Base-by-base conservation (phyloP, 1,140 invertebrate species). In the Metaphire vulgaris region DNA sequence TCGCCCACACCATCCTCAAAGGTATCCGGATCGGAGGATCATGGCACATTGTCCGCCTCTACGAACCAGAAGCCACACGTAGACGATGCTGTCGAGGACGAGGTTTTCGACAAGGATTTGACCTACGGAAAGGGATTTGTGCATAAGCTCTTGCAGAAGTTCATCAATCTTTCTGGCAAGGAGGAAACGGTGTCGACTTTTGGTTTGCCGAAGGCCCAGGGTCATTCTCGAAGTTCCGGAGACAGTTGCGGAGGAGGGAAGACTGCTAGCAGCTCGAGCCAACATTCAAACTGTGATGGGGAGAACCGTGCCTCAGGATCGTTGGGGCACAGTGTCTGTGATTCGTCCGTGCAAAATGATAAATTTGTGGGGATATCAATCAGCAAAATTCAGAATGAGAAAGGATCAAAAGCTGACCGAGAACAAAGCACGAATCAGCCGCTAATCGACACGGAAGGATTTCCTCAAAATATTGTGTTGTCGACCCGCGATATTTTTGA, bases 121-220 rank as follows among this genome's bases (percentile, higher is more conserved):
- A 33, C 33, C 15, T 71, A 71, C 33, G 69, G 69, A n/a, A 71
- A 33, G 32, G 69, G 69, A n/a, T 71, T 71, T 16, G 69, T 71
- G n/a, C 69, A 71, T 31, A 71, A 71, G 15, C 69, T 71, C 26
- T 31, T 71, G 21, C 2, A 32, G 30, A 71, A 31, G 30, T 71
- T 71, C 33, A 30, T 33, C 6, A 71, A 21, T 28, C 69, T 71
- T 28, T n/a, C 69, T 32, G 30, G 33, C 1, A 30, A 71, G 28
- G 69, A 71, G 0, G 69, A 71, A 31, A 26, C 30, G 21, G 41
- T 56, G 41, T 21, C 41, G 6, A 21, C 21, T 21, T 6, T 56
- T 21, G 41, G 6, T 56, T 21, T 21, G 21, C 6, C 21, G 41
- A 56, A 56, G 41, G 21, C 41, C 6, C 41, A 56, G 41, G 41